Conservation (phyloP, 2,113 vertebrate genomes). For the Zeus faber region DNA sequence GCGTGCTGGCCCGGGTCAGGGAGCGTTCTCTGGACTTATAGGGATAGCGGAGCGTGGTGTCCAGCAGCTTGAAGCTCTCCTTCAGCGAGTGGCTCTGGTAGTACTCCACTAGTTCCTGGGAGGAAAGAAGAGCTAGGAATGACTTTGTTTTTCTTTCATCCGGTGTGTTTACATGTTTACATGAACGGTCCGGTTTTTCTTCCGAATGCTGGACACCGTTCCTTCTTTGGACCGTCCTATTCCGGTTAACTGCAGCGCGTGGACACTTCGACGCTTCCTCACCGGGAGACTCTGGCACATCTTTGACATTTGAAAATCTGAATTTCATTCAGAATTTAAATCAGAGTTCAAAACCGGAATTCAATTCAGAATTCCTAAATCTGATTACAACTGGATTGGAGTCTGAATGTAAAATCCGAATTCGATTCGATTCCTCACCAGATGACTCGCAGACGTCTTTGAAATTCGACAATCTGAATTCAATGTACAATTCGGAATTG, state of each 20-base stretch:
- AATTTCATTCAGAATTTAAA: too few relatives aligned
- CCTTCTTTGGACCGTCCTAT: too few relatives aligned
- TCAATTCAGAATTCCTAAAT: too few relatives aligned
- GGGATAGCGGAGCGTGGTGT: constrained; percentile 89
- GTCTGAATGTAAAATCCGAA: too few relatives aligned
- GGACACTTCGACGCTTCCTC: not conserved
- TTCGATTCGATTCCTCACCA: too few relatives aligned
- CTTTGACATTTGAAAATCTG: too few relatives aligned
- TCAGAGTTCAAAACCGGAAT: too few relatives aligned
- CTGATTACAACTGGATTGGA: too few relatives aligned
- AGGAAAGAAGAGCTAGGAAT: not conserved
- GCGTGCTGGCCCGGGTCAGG: constrained; percentile 79
- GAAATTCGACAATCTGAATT: too few relatives aligned
- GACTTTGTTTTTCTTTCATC: not conserved
- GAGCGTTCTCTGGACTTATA: constrained; percentile 90
- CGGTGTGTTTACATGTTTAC: not conserved
- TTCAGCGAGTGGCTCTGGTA: constrained; percentile 96
- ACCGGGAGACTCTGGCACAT: too few relatives aligned
- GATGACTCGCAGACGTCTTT: too few relatives aligned
- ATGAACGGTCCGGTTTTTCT: not conserved
- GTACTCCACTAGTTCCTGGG: constrained; percentile 94
- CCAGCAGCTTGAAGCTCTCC: constrained; percentile 97
- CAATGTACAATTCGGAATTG: too few relatives aligned
- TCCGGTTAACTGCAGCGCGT: not conserved
- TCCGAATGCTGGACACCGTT: not conserved